Evolutionary conservation across 2,888 invertebrate species (phyloP), one percentile per base, ranked within the genome.

Genomic region (Aquatica leii): DNA sequence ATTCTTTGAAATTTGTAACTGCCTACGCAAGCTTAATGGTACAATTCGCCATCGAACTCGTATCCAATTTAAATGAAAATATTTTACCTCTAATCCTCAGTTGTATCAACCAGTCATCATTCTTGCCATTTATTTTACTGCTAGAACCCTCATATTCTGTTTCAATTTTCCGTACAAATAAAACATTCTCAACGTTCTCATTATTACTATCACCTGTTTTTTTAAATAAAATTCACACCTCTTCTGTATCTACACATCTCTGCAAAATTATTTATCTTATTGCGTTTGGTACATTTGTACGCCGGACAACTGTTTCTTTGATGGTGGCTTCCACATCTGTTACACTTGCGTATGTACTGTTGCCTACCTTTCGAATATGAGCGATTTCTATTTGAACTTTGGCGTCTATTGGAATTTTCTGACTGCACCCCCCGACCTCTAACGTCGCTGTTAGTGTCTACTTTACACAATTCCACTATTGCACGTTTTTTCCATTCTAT

Each of bases 221-320:
- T n/a, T n/a, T n/a, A n/a, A n/a, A 40, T n/a, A n/a, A 40, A 8
- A 11, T 34, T 34, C 11, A 40, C n/a, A 12, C 14, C 12, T 40
- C 11, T 40, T n/a, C 15, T 14, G 1, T 14, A 15, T 48, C 12
- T 50, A 31, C 49, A 50, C 49, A 5, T 50, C 2, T n/a, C 6
- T 2, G 31, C 24, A 50, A 31, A 50, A 31, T 50, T 12, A 50
- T 50, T 50, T 4, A 14, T 3, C 12, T 14, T 15, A 24, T 50
- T 20, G 8, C 49, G 24, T 31, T 31, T 3, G 2, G 14, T 20
- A 24, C 49, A 50, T n/a, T 14, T 14, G 12, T 14, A 50, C 12
- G 49, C 31, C 4, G 49, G 48, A 15, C 49, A 50, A 20, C n/a
- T 50, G 24, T 50, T 50, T 3, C 20, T 50, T 2, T 9, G 8